A percentile compares a stretch with the other conserved stretches of the same genome.
Conservation (phyloP, 2,888 invertebrate genomes). For the Heterodera filipjevi region DNA sequence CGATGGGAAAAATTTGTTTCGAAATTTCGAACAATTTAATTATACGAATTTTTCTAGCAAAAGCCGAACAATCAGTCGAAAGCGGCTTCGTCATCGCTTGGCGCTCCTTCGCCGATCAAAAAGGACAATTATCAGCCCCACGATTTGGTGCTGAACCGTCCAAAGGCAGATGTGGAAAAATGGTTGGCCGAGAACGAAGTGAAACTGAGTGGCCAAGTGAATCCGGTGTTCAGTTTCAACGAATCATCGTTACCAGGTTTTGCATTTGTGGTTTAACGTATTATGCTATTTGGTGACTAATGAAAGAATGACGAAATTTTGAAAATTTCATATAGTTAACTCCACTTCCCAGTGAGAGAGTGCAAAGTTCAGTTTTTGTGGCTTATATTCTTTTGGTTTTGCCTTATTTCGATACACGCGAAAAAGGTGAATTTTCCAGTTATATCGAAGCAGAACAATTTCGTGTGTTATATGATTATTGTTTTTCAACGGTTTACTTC, state of each 20-base stretch:
- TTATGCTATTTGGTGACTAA: no score
- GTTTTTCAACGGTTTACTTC: no score
- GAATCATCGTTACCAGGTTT: conserved; percentile 33
- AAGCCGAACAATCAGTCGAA: not conserved
- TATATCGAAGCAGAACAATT: no score
- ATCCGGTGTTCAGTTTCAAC: conserved; percentile 81
- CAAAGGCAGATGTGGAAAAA: conserved; percentile 67
- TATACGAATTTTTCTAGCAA: not conserved
- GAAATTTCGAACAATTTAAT: not conserved
- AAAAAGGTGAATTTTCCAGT: no score
- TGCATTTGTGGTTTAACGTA: not conserved
- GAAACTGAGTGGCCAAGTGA: conserved; percentile 81
- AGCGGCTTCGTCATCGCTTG: not conserved
- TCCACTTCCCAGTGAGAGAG: no score
- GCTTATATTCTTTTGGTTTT: no score
- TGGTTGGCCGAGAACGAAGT: conserved; percentile 81
- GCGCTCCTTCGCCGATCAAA: not conserved
- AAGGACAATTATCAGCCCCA: not conserved
- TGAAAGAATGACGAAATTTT: no score
- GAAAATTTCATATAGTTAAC: no score
- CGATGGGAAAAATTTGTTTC: no score
- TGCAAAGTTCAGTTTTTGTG: no score
- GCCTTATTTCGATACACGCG: no score
- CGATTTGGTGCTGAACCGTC: not conserved
- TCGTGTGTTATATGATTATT: no score